A percentile compares a stretch with the other conserved stretches of the same genome.
phyloP scores from a whole-genome alignment of 2,888 invertebrate genomes.

The Melinaea menophilus region DNA sequence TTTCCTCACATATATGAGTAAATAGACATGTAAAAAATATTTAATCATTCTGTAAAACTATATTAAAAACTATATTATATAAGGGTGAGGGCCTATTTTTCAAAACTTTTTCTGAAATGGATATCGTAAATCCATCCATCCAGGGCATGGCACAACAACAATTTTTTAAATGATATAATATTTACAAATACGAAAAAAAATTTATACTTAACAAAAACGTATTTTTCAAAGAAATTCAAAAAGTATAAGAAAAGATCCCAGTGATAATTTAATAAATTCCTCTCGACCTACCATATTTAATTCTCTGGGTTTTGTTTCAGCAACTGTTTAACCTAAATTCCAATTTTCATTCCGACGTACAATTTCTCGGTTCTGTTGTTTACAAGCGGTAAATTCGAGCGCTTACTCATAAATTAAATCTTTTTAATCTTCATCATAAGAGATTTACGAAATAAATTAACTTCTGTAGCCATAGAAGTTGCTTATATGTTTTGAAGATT shows the following conservation, averaged over 20 bases:
- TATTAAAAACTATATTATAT: no score
- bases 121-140: no score
- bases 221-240: not conserved
- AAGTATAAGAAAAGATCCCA: not conserved
- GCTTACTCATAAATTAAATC: conserved; percentile 2
- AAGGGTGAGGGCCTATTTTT: no score
- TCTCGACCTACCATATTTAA: not conserved
- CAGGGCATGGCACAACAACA: no score
- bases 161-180: no score
- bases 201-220: no score
- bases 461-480: not conserved
- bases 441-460: conserved; percentile 2
- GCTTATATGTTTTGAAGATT: not conserved
- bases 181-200: no score
- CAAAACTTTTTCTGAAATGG: no score
- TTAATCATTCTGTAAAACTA: no score
- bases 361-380: conserved; percentile 33
- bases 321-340: conserved; percentile 26
- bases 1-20: no score
- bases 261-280: conserved; percentile 6
- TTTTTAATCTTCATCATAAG: conserved; percentile 6
- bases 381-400: conserved; percentile 2
- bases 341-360: conserved; percentile 46
- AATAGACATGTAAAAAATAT: no score
- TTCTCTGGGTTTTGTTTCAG: conserved; percentile 1